A percentile compares a stretch with the other conserved stretches of the same genome.
Conservation (phyloP, 2,888 invertebrate genomes). For the Dasysyrphus albostriatus region DNA sequence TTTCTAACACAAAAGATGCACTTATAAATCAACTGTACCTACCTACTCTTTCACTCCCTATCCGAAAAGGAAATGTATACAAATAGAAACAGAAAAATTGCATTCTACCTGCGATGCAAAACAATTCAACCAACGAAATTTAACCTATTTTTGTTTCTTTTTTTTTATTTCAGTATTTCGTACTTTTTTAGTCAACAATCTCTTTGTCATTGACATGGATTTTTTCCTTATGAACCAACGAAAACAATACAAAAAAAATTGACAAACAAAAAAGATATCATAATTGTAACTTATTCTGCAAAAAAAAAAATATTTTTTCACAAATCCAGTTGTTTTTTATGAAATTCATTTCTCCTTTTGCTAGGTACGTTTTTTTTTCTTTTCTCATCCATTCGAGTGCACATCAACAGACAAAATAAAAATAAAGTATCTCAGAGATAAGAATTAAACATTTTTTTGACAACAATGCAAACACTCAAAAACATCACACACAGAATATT, state of each 20-base stretch:
- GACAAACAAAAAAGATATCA: not conserved
- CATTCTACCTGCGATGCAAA: constrained; percentile 66
- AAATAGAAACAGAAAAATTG: constrained; percentile 27
- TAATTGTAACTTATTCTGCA: constrained; percentile 45
- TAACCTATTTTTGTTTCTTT: constrained; percentile 49
- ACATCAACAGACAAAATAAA: constrained; percentile 21
- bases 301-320: constrained; percentile 53
- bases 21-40: constrained; percentile 65
- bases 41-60: constrained; percentile 26
- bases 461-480: constrained; percentile 73
- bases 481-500: constrained; percentile 26
- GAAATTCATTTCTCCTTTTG: constrained; percentile 25
- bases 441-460: constrained; percentile 65
- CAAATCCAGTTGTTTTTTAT: constrained; percentile 66
- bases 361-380: constrained; percentile 1
- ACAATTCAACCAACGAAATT: constrained; percentile 47
- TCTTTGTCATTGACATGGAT: constrained; percentile 52
- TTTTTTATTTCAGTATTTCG: not conserved
- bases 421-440: constrained; percentile 28
- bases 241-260: not conserved
- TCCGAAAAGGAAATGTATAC: constrained; percentile 33
- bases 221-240: constrained; percentile 4
- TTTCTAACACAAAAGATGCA: constrained; percentile 64
- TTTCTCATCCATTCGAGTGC: constrained; percentile 43
- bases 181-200: constrained; percentile 41